A percentile compares a stretch with the other conserved stretches of the same genome.
Conservation (phyloP, 1,140 invertebrate genomes). For the Oryzaephilus surinamensis region DNA sequence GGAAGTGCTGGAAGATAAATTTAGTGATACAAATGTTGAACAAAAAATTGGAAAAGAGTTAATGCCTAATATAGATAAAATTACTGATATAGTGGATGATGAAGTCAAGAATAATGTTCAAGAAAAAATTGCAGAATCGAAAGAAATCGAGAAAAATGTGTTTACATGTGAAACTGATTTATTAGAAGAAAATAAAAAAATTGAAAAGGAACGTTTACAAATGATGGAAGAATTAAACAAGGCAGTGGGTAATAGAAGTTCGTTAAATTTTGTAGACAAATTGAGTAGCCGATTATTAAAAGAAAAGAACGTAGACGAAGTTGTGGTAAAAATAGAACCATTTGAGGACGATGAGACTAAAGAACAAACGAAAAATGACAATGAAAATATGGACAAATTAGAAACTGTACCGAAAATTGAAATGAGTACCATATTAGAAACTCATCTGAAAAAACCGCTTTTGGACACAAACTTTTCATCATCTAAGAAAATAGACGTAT, state of each 20-base stretch:
- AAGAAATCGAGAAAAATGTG: slow-evolving; percentile 21
- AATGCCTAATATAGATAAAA: slow-evolving; percentile 5
- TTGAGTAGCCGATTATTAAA: slow-evolving; percentile 19
- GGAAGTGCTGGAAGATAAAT: too few relatives aligned
- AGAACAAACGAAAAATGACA: neutral
- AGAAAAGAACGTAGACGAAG: slow-evolving; percentile 9
- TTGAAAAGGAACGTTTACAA: slow-evolving; percentile 25
- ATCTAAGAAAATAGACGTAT: neutral
- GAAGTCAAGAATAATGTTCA: slow-evolving; percentile 1
- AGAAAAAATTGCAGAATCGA: slow-evolving; percentile 7
- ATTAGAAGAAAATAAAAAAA: slow-evolving; percentile 22
- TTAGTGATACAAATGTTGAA: neutral
- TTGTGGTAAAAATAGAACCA: slow-evolving; percentile 17
- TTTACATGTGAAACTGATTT: slow-evolving; percentile 29
- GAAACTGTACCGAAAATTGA: neutral
- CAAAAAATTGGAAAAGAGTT: slow-evolving; percentile 2
- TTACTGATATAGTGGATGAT: neutral
- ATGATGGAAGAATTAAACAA: slow-evolving; percentile 29
- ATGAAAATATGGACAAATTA: neutral
- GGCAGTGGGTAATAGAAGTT: slow-evolving; percentile 12
- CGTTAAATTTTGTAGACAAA: slow-evolving; percentile 25
- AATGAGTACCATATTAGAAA: slow-evolving; percentile 5
- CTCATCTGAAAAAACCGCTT: slow-evolving; percentile 2
- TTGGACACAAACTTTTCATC: neutral
- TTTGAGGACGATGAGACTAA: neutral